Conservation (phyloP, 2,797 vertebrate species). For the Eurystomus glaucurus region DNA sequence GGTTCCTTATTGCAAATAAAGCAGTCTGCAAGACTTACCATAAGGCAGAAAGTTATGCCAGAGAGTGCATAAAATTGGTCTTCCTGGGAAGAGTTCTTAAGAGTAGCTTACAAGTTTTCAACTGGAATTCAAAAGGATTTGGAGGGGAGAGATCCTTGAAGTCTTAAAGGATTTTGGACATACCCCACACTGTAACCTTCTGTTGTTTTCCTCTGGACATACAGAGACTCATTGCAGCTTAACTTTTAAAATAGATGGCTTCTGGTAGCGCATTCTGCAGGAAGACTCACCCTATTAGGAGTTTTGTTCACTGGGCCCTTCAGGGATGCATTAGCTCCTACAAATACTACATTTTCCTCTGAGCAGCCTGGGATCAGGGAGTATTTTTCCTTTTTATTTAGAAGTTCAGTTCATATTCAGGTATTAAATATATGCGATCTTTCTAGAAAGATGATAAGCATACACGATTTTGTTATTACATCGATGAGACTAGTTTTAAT, state of each 20-base stretch:
- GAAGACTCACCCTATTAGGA: neutral
- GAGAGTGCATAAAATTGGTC: neutral
- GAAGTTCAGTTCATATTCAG: neutral
- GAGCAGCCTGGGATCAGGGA: neutral
- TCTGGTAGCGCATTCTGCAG: neutral
- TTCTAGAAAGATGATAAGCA: neutral
- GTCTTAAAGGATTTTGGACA: neutral
- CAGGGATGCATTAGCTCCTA: neutral
- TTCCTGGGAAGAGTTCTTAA: neutral
- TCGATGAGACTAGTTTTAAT: neutral
- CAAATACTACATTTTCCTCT: neutral
- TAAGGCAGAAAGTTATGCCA: neutral
- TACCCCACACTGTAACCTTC: neutral
- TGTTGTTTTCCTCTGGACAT: neutral
- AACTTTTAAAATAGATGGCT: constrained; percentile 9
- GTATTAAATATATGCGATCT: neutral
- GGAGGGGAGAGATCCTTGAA: neutral
- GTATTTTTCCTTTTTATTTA: constrained; percentile 5
- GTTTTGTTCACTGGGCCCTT: neutral
- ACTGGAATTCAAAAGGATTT: neutral
- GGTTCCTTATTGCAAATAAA: neutral
- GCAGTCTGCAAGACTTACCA: neutral
- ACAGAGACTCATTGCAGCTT: neutral
- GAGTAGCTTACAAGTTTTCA: neutral
- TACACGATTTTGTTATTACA: neutral